Conservation (phyloP, 2,113 vertebrate genomes). For the Monopterus albus region DNA sequence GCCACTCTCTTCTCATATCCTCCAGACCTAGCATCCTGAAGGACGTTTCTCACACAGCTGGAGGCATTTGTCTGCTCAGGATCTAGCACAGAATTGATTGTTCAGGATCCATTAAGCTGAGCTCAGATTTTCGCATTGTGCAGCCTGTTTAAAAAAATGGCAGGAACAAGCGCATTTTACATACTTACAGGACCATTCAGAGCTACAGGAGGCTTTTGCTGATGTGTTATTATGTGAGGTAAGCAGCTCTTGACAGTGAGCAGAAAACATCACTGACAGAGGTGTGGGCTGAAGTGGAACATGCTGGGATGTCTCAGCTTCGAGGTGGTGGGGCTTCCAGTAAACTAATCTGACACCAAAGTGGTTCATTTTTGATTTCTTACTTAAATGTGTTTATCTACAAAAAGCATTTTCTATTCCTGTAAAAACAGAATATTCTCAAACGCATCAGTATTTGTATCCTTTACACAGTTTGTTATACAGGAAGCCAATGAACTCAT, state of each 20-base stretch:
- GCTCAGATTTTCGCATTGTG: constrained; percentile 45
- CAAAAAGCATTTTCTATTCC: too few species aligned
- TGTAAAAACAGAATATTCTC: too few species aligned
- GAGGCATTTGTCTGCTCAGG: constrained; percentile 31
- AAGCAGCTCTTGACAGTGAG: not conserved
- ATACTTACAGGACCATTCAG: constrained; percentile 11
- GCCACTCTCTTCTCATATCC: not conserved
- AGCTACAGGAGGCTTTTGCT: not conserved
- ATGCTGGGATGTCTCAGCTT: too few species aligned
- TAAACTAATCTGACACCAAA: too few species aligned
- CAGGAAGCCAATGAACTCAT: too few species aligned
- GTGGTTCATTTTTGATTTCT: too few species aligned
- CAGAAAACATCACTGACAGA: constrained; percentile 11
- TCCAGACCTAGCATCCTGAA: constrained; percentile 11
- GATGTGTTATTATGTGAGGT: not conserved
- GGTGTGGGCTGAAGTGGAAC: not conserved
- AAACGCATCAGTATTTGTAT: too few species aligned
- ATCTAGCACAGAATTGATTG: constrained; percentile 50
- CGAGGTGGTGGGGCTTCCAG: too few species aligned
- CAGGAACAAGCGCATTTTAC: constrained; percentile 29
- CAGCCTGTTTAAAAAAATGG: constrained; percentile 20
- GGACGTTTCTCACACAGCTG: constrained; percentile 32
- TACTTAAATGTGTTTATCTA: too few species aligned
- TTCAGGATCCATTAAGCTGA: constrained; percentile 44
- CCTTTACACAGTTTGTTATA: too few species aligned